A percentile compares a stretch with the other conserved stretches of the same genome.
phyloP scores from a whole-genome alignment of 2,113 vertebrate species.

The Microtus montanus region DNA sequence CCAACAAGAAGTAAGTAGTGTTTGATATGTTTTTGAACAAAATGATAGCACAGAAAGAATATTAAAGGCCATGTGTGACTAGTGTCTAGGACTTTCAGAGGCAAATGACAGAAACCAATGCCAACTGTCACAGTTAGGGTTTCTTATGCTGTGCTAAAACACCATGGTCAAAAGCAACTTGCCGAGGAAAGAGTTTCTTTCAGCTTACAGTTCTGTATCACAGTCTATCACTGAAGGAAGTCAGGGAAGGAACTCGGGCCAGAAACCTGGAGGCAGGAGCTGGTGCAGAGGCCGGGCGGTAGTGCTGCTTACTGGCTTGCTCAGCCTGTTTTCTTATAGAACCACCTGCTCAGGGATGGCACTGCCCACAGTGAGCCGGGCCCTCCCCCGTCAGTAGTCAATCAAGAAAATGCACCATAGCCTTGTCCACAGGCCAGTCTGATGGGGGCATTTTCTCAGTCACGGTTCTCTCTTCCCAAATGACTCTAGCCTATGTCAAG shows the following conservation, averaged over 20 bases:
- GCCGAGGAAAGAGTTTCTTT: not conserved
- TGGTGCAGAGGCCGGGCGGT: too few species aligned
- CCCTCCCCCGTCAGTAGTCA: not conserved
- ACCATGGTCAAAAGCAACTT: not conserved
- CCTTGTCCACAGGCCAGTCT: not conserved
- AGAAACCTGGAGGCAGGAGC: not conserved
- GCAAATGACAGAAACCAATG: not conserved
- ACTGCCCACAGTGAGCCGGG: not conserved
- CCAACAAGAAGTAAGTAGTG: slow-evolving; percentile 95
- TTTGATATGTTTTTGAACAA: slow-evolving; percentile 13
- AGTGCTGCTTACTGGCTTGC: not conserved
- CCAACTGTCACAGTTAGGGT: not conserved
- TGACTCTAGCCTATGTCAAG: not conserved
- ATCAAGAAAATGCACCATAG: not conserved
- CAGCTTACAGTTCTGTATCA: not conserved
- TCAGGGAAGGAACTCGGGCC: not conserved
- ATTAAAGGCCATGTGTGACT: not conserved
- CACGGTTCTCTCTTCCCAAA: not conserved
- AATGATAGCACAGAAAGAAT: not conserved
- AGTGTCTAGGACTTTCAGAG: not conserved
- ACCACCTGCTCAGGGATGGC: too few species aligned
- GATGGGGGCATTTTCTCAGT: not conserved
- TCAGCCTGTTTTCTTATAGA: not conserved
- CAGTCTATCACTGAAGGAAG: not conserved
- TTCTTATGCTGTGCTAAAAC: not conserved